Percentiles rank a stretch among this genome's conserved stretches.
Evolutionary conservation across 1,140 invertebrate species (phyloP).

Genomic region (Eciton burchellii): DNA sequence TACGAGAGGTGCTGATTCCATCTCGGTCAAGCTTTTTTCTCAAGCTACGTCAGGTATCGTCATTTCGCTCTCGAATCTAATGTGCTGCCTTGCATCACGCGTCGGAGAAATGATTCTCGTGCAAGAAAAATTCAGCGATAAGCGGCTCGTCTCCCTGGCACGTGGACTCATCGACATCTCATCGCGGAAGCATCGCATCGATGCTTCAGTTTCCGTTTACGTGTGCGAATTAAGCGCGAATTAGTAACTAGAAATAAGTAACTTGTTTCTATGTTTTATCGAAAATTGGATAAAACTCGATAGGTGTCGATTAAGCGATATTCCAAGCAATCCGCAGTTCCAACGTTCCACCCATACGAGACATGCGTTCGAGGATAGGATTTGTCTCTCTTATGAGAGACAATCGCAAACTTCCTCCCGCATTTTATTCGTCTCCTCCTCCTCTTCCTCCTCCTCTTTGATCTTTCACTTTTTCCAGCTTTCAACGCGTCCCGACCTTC

Average conservation of each 20-base stretch:
- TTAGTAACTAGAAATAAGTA: no score
- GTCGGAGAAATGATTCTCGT: not conserved
- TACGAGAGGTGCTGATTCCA: constrained; percentile 4
- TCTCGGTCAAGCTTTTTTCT: not conserved
- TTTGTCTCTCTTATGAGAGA: no score
- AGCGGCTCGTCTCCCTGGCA: not conserved
- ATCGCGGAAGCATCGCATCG: no score
- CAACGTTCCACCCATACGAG: no score
- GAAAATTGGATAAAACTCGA: no score
- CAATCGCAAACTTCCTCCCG: no score
- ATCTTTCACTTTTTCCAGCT: not conserved
- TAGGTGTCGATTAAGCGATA: no score
- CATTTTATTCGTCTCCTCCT: not conserved
- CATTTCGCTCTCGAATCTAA: constrained; percentile 17
- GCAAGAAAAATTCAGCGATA: not conserved
- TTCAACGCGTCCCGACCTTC: not conserved
- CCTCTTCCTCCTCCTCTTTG: constrained; percentile 13
- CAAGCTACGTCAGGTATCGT: constrained; percentile 11
- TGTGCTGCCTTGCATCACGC: not conserved
- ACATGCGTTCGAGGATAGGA: no score
- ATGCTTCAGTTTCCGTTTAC: no score
- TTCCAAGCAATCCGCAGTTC: no score
- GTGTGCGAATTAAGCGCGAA: no score
- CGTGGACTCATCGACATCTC: not conserved
- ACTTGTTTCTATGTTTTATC: no score